Evolutionary conservation across 2,113 vertebrate genomes (phyloP), one percentile per base, ranked within the genome.

Genomic region (Ptilorrhoa leucosticta): DNA sequence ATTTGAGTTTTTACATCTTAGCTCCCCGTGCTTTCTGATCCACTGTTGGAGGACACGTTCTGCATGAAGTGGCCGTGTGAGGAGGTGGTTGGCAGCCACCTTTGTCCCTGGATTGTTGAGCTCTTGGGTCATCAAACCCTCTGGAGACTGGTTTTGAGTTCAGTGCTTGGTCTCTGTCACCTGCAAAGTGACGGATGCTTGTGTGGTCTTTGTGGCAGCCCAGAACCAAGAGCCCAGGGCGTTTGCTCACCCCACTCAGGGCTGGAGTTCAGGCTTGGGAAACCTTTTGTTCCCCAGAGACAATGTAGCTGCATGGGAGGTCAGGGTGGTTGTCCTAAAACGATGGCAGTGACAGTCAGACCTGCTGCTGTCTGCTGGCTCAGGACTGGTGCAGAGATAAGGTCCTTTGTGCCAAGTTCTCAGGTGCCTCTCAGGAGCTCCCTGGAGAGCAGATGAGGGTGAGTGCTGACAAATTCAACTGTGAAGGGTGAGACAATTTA

Each of bases 11-110:
- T 64, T 58, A 21, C 14, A 11, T 42, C 30, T 64, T 44, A 28
- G 26, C 44, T 70, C 24, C 7, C 7, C 0, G 0, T 53, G 9
- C 54, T 45, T 78, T 90, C 56, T 79, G 56, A 31, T 54, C 15
- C 45, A 19, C 58, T 28, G 20, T 23, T 30, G 0, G 3, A 11
- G n/a, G 50, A 22, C 5, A 4, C 0, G 0, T 61, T 65, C 54
- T 76, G 39, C 58, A 30, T 0, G 1, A 33, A 33, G 72, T 14
- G 45, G 13, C 47, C 3, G 2, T 0, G 2, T 56, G 53, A 81
- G 31, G 83, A 83, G 30, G 45, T 28, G 61, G 26, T 23, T 78
- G 70, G 24, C 75, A 83, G 51, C 42, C 61, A 10, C 26, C 47
- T 15, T 68, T 64, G 44, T 85, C 37, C 50, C 40, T 0, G 0